Evolutionary conservation across 1,140 invertebrate genomes (phyloP).

Genomic region (Leguminivora glycinivorella): DNA sequence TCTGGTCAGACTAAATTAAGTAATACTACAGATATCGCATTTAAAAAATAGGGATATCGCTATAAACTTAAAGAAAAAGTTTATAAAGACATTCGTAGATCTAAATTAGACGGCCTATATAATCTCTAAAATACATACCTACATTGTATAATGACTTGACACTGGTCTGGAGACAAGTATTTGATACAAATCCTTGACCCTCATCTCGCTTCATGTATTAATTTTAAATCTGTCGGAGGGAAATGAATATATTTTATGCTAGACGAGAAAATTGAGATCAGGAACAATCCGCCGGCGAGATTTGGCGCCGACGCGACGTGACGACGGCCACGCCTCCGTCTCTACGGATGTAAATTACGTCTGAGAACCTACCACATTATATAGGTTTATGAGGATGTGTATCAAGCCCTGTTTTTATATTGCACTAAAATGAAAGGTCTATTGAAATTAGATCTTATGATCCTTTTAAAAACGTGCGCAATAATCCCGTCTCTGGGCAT

Average conservation of each 20-base stretch:
- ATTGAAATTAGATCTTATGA: no score
- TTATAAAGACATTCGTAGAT: no score
- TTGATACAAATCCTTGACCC: neutral
- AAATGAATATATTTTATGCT: conserved; percentile 35
- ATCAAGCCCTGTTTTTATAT: neutral
- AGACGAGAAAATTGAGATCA: conserved; percentile 48
- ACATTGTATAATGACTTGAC: neutral
- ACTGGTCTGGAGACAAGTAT: neutral
- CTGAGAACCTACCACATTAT: conserved; percentile 40
- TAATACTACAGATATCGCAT: no score
- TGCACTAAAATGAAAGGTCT: no score
- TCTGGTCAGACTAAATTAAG: no score
- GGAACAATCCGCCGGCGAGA: conserved; percentile 58
- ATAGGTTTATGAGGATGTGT: neutral
- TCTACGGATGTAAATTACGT: conserved; percentile 55
- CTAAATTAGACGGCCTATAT: no score
- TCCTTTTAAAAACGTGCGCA: no score
- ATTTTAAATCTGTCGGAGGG: conserved; percentile 3
- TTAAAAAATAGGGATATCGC: no score
- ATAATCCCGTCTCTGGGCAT: no score
- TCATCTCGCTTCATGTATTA: neutral
- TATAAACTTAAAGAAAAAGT: no score
- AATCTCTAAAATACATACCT: neutral
- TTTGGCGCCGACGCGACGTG: conserved; percentile 67
- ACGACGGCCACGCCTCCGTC: conserved; percentile 65